Percentiles rank a stretch among this genome's conserved stretches.
Conservation (phyloP, 2,113 vertebrate genomes). For the Rana temporaria region DNA sequence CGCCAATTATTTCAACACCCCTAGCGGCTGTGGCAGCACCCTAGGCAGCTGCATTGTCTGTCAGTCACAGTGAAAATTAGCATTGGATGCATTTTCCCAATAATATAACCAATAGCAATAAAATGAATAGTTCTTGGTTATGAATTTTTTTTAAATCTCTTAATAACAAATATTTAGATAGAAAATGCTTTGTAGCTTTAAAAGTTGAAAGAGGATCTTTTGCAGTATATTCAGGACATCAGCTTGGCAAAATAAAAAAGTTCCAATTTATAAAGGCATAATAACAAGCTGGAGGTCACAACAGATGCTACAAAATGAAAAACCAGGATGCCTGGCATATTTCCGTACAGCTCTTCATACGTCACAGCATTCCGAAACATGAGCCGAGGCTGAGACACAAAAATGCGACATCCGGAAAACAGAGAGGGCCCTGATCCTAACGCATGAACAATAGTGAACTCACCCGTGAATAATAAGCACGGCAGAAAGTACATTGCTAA, state of each 20-base stretch:
- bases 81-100: no score
- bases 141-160: no score
- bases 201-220: no score
- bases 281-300: not conserved
- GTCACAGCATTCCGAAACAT: slow-evolving; percentile 35
- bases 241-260: not conserved
- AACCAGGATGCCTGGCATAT: slow-evolving; percentile 25
- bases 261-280: not conserved
- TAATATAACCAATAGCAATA: no score
- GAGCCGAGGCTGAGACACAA: not conserved
- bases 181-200: no score
- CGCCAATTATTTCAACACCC: no score
- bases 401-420: slow-evolving; percentile 23
- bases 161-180: no score
- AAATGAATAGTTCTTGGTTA: no score
- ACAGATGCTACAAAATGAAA: slow-evolving; percentile 21
- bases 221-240: not conserved
- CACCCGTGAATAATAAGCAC: not conserved
- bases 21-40: no score
- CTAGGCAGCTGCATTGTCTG: no score
- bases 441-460: not conserved
- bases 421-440: not conserved
- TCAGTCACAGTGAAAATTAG: no score
- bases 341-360: slow-evolving; percentile 5
- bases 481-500: not conserved